Base-by-base conservation (phyloP, 2,888 invertebrate genomes). In the Rugalucina vietnamica region DNA sequence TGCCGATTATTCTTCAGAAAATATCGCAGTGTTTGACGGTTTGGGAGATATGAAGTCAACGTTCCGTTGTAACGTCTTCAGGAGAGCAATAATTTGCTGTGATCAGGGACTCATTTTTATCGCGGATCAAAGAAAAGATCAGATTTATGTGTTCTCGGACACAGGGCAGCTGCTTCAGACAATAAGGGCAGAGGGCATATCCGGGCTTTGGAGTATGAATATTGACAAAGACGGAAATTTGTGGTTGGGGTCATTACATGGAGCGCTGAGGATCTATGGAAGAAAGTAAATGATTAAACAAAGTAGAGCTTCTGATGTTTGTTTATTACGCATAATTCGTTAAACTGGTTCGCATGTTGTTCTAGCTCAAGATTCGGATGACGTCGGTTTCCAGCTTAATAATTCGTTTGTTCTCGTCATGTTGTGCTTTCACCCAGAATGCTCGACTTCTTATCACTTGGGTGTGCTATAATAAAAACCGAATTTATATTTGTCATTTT, bases 201-300 rank as follows among this genome's bases (percentile, higher is more conserved):
- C 71, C 37, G 78, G 84, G 21, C 83, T 85, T n/a, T 82, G 82
- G 73, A 79, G 84, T 36, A 85, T 87, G 39, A 76, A 78, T 1
- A 80, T 85, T 8, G 85, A 79, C 29, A 70, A 43, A n/a, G 21
- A 60, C 12, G 87, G 85, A 24, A 76, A 76, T 36, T 39, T 87
- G 18, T 87, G 87, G 87, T 37, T 87, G 2, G 87, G 87, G 27
- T 75, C 85, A 0, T 81, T 75, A 76, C 76, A 50, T 76, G 87
- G 87, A 14, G 57, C 73, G n/a, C 79, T 85, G 1, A 87, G 85
- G 73, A 76, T 82, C 3, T 87, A 87, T 34, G 65, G 65, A 10
- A 32, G 65, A 34, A 65, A 32, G 21, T 65, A 24, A 27, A 27
- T n/a, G n/a, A n/a, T n/a, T n/a, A n/a, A n/a, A n/a, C n/a, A n/a